A percentile compares a stretch with the other conserved stretches of the same genome.
phyloP scores from a whole-genome alignment of 1,140 invertebrate species.

The Anthonomus grandis region DNA sequence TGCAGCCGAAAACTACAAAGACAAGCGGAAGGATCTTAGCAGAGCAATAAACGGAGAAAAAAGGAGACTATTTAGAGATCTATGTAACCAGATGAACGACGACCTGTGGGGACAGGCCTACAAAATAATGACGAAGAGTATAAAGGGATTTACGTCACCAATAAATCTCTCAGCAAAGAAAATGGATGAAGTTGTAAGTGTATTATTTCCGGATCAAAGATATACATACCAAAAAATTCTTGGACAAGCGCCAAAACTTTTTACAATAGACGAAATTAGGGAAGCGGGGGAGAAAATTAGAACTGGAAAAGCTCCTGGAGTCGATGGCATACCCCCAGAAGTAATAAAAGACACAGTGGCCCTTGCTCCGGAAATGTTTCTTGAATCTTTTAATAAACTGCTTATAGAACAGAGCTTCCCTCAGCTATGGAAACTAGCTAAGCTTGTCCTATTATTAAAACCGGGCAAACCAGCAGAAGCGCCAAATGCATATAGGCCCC shows the following conservation, averaged over 20 bases:
- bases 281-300: background rate
- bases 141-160: background rate
- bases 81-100: slow-evolving; percentile 8
- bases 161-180: background rate
- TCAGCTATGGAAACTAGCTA: background rate
- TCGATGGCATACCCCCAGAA: background rate
- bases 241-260: background rate
- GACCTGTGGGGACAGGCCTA: slow-evolving; percentile 15
- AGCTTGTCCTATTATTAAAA: background rate
- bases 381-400: background rate
- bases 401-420: too few relatives aligned
- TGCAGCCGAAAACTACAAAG: background rate
- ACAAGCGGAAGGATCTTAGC: background rate
- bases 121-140: slow-evolving; percentile 8
- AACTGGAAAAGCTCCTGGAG: background rate
- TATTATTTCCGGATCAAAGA: background rate
- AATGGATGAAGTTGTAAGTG: background rate
- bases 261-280: background rate
- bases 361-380: background rate
- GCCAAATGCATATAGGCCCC: background rate
- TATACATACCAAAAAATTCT: background rate
- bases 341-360: background rate
- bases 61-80: slow-evolving; percentile 8
- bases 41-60: background rate
- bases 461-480: background rate